A percentile compares a stretch with the other conserved stretches of the same genome.
phyloP scores from a whole-genome alignment of 92 coral and sea anemone species.

The Anthopleura xanthogrammica region DNA sequence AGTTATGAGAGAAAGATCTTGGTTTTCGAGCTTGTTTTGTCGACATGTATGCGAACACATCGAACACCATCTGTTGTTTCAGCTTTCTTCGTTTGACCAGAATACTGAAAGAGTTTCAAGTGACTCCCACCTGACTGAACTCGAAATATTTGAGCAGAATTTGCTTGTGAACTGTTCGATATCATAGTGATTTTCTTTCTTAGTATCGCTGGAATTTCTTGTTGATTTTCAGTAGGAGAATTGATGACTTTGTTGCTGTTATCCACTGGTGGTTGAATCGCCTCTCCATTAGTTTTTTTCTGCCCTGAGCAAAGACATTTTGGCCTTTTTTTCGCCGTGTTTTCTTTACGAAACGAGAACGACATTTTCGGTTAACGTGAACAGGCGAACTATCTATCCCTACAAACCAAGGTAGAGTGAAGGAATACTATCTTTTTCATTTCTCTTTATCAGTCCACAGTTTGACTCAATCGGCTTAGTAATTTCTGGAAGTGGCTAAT shows the following conservation, averaged over 20 bases:
- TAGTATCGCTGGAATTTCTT: background rate
- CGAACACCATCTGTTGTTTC: background rate
- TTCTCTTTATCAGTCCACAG: no score
- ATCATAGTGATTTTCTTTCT: background rate
- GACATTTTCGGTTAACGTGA: no score
- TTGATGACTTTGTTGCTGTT: background rate
- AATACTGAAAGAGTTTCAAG: background rate
- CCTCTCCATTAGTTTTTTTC: background rate
- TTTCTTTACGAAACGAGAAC: no score
- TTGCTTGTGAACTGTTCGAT: background rate
- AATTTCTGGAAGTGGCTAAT: no score
- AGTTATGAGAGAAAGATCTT: background rate
- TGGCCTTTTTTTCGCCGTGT: no score
- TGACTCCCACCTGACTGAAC: background rate
- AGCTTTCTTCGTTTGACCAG: background rate
- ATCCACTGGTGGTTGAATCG: background rate
- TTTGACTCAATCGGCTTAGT: no score
- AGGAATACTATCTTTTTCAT: no score
- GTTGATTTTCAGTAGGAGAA: background rate
- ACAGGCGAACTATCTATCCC: no score
- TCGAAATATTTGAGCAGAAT: background rate
- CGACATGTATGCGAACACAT: background rate
- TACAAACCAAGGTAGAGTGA: no score
- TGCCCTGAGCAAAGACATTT: background rate
- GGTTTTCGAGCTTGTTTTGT: background rate